These are phyloP conservation scores for Drosophila subquinaria DNA, from an alignment of 2,888 invertebrate species.

Conservation along the genomic window DNA sequence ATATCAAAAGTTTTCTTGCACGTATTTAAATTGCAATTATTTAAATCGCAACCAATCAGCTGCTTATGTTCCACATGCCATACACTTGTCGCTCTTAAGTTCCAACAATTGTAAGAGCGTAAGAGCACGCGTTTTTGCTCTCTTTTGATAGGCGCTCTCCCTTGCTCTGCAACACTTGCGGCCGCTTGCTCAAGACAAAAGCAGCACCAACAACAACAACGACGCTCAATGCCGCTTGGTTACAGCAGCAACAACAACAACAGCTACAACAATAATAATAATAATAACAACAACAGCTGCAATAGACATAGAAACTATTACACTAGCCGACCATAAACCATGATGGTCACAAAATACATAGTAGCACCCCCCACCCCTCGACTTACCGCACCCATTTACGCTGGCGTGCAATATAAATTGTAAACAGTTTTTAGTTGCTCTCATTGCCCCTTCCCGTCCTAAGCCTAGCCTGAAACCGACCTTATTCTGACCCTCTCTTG, in stretches of 20 bases:
- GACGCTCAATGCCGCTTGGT: conserved; percentile 65
- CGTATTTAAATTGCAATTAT: too few species aligned
- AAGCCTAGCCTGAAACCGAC: conserved; percentile 45
- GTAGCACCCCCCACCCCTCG: conserved; percentile 15
- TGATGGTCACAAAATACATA: conserved; percentile 66
- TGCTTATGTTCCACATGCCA: conserved; percentile 22
- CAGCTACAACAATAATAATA: conserved; percentile 43
- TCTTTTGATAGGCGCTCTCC: conserved; percentile 12
- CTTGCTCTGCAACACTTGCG: conserved; percentile 16
- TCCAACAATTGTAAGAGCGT: conserved; percentile 23
- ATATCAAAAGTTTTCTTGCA: background rate
- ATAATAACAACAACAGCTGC: conserved; percentile 61
- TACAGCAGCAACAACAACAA: conserved; percentile 54
- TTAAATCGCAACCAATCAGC: background rate
- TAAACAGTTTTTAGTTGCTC: conserved; percentile 54
- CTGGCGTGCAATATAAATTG: conserved; percentile 52
- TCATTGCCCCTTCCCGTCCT: conserved; percentile 34
- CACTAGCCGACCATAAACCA: conserved; percentile 73
- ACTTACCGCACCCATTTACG: background rate
- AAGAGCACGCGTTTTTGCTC: conserved; percentile 1
- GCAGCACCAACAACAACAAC: conserved; percentile 36
- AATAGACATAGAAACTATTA: conserved; percentile 68
- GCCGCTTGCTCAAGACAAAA: conserved; percentile 50
- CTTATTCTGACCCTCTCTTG: conserved; percentile 46
- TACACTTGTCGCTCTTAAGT: conserved; percentile 41